These are phyloP conservation scores for Chrysolina haemoptera DNA, from an alignment of 2,888 invertebrate genomes.

Conservation along the genomic window DNA sequence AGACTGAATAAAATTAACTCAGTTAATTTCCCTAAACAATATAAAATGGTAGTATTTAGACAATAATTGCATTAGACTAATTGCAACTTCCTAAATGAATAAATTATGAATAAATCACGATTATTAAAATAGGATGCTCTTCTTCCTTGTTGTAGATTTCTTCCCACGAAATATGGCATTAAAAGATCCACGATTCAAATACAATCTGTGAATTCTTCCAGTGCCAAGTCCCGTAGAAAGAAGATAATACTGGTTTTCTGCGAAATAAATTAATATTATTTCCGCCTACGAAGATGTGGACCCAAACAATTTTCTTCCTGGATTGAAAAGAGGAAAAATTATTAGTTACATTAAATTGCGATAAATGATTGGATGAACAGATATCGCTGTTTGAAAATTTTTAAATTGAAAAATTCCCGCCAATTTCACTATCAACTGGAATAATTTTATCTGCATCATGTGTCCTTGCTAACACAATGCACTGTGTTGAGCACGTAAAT, in stretches of 20 bases:
- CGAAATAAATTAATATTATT: too few species aligned
- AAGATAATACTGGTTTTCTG: neutral
- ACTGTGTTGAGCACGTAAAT: too few species aligned
- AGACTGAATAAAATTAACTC: neutral
- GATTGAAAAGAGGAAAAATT: neutral
- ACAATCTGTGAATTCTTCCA: conserved; percentile 80
- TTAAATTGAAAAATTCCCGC: neutral
- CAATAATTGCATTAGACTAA: conserved; percentile 5
- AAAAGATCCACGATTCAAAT: conserved; percentile 76
- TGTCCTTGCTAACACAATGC: too few species aligned
- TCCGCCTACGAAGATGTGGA: too few species aligned
- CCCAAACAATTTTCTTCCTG: neutral
- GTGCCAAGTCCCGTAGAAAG: conserved; percentile 74
- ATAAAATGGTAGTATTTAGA: conserved; percentile 4
- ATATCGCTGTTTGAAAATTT: neutral
- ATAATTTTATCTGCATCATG: too few species aligned
- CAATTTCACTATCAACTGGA: too few species aligned
- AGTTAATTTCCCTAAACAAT: conserved; percentile 11
- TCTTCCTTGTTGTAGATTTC: conserved; percentile 28
- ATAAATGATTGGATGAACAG: too few species aligned
- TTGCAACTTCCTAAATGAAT: conserved; percentile 24
- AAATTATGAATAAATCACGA: conserved; percentile 13
- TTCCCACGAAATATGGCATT: conserved; percentile 75
- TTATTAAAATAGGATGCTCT: conserved; percentile 8
- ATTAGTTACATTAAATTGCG: too few species aligned